Base-by-base conservation (phyloP, 1,140 invertebrate genomes). In the Temnothorax longispinosus region DNA sequence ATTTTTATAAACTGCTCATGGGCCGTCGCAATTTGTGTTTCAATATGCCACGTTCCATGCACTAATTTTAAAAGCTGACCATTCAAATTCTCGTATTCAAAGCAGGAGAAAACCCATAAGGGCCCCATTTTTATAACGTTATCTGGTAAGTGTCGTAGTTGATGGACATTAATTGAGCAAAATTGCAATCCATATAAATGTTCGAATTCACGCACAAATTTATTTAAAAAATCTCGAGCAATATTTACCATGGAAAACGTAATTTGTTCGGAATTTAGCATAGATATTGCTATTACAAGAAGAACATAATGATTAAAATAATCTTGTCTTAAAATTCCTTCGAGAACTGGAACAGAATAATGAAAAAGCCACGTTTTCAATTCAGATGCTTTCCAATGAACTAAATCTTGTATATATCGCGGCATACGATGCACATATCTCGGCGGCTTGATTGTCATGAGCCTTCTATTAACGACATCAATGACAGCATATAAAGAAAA, bases 71-170 rank as follows among this genome's bases (percentile, higher is more conserved):
- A 85, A 75, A 92, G 78, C 67, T 88, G 76, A 27, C 91, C 87
- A 88, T 91, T 91, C 8, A 92, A 75, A 76, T 91, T 87, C 69
- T 92, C 87, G 35, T 88, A 91, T 56, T 84, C 8, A 60, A 71
- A 91, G 58, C 90, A 32, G 0, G 50, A 54, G 10, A 54, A 56
- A 38, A 56, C 50, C 71, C 71, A 56, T 18, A 56, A 74, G 7
- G 50, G 50, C 11, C 71, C 50, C 32, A 54, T 11, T 21, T 38
- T 74, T 56, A 15, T 74, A 35, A 74, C 71, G 5, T 38, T 54
- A 56, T 74, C 18, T 38, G 52, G 3, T 75, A 75, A 75, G n/a
- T 75, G 72, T 75, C 7, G 52, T 21, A 75, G 7, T 58, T 41
- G 54, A 75, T 75, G 72, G 2, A 75, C 41, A 58, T 58, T 58